These are phyloP conservation scores for Cyprinella venusta DNA, from an alignment of 2,797 vertebrate genomes.

Conservation along the genomic window DNA sequence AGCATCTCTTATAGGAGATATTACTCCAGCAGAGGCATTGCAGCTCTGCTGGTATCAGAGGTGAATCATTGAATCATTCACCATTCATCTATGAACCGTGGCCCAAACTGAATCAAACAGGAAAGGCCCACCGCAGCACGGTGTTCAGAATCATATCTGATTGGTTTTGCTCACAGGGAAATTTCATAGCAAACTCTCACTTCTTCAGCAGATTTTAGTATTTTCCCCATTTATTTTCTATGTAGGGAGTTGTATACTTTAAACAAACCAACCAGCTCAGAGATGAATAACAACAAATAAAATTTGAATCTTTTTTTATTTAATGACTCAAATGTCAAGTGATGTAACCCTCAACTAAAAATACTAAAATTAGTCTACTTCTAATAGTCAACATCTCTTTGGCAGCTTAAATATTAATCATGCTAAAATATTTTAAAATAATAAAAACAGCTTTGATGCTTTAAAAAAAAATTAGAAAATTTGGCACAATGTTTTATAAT, in stretches of 20 bases:
- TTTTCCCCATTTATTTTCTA: not conserved
- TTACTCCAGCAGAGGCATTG: constrained; percentile 23
- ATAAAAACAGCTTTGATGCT: too few species aligned
- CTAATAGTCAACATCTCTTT: not conserved
- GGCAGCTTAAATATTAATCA: not conserved
- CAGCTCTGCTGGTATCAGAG: constrained; percentile 19
- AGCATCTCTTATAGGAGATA: constrained; percentile 69
- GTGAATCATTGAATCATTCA: constrained; percentile 24
- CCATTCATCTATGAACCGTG: not conserved
- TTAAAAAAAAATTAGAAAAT: not conserved
- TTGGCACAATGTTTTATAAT: not conserved
- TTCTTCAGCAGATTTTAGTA: too few species aligned
- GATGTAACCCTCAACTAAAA: too few species aligned
- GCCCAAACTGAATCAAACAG: not conserved
- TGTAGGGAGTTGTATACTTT: not conserved
- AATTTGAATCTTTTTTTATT: not conserved
- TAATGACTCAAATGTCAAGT: not conserved
- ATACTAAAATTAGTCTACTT: not conserved
- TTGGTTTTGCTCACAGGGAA: not conserved
- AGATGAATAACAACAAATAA: not conserved
- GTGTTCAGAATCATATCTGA: not conserved
- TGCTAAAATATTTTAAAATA: too few species aligned
- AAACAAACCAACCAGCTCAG: not conserved
- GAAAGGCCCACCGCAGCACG: not conserved
- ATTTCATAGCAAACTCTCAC: not conserved